Evolutionary conservation across 2,797 vertebrate genomes (phyloP).

Genomic region (Huso huso): DNA sequence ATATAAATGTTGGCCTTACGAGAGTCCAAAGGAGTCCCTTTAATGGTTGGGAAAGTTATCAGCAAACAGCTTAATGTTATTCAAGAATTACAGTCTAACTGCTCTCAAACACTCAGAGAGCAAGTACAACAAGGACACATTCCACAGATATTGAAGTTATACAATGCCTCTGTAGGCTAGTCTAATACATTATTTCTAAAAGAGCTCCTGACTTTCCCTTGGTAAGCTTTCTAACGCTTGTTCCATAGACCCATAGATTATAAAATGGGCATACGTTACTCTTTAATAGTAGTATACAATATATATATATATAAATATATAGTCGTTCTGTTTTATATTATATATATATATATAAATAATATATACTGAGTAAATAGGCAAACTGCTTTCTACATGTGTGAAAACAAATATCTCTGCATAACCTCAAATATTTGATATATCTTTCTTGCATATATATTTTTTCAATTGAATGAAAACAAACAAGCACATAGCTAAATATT

Average conservation of each 20-base stretch:
- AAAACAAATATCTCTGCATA: conserved; percentile 63
- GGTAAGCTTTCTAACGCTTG: neutral
- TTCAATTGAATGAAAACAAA: conserved; percentile 72
- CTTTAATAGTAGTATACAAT: conserved; percentile 18
- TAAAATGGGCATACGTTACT: neutral
- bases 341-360: no score
- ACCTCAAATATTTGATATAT: conserved; percentile 75
- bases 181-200: no score
- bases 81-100: neutral
- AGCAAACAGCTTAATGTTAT: neutral
- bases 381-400: conserved; percentile 53
- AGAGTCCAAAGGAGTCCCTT: neutral
- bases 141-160: no score
- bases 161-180: no score
- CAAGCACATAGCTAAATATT: conserved; percentile 71
- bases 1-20: conserved; percentile 1
- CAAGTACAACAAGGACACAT: neutral
- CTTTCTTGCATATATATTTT: conserved; percentile 65
- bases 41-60: neutral
- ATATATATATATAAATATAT: no score
- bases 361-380: conserved; percentile 59
- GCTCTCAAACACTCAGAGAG: neutral
- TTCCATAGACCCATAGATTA: neutral
- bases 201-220: neutral
- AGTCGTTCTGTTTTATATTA: conserved; percentile 32